These are phyloP conservation scores for Hapalemur alaotrensis DNA, from an alignment of 2,797 vertebrate genomes.

Conservation along the genomic window DNA sequence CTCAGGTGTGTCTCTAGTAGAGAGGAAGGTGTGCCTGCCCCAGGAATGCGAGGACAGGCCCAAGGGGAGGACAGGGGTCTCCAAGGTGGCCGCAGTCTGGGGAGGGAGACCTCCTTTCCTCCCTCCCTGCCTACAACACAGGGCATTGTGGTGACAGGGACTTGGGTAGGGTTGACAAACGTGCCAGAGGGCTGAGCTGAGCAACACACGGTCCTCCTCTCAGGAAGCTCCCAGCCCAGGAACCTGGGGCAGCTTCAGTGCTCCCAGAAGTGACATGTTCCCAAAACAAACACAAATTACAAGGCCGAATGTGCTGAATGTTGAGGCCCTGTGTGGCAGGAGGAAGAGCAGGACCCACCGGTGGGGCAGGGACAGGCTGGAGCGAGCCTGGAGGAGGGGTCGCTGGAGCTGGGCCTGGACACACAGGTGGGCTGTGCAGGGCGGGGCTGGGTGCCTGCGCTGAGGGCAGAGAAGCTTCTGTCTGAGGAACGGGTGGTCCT, in stretches of 20 bases:
- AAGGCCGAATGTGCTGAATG: neutral
- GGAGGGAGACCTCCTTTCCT: neutral
- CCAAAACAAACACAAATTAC: neutral
- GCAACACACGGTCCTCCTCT: neutral
- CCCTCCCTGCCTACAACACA: neutral
- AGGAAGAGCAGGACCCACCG: neutral
- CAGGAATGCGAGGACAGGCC: neutral
- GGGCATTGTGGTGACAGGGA: neutral
- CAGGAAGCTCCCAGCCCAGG: neutral
- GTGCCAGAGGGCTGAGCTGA: neutral
- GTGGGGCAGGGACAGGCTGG: neutral
- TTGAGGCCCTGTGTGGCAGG: neutral
- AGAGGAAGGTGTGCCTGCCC: neutral
- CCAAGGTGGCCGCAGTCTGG: neutral
- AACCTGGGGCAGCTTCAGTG: fast-evolving
- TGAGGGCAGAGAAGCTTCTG: neutral
- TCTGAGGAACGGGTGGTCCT: neutral
- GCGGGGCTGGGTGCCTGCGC: fast-evolving
- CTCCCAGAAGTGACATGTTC: neutral
- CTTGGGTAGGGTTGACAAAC: neutral
- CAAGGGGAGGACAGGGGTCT: neutral
- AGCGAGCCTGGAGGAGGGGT: neutral
- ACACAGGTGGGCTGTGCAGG: neutral
- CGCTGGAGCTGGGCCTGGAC: neutral
- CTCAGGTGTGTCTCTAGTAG: neutral